A percentile compares a stretch with the other conserved stretches of the same genome.
phyloP scores from a whole-genome alignment of 2,113 vertebrate genomes.

The Antigone vipio region DNA sequence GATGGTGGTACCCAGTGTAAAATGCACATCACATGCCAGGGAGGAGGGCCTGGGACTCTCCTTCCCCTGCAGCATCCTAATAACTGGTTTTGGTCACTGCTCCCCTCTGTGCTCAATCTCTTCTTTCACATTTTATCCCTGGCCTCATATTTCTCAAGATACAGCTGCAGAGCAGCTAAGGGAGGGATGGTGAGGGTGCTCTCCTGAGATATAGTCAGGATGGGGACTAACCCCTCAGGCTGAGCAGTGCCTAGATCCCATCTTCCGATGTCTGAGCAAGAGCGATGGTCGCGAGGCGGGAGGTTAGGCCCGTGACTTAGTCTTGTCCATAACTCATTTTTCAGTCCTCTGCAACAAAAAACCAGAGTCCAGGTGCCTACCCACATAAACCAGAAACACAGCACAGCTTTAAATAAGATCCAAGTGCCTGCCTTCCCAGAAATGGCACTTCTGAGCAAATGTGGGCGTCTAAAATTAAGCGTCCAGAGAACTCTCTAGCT shows the following conservation, averaged over 20 bases:
- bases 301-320: not conserved
- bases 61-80: not conserved
- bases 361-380: not conserved
- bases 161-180: not conserved
- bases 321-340: not conserved
- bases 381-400: not conserved
- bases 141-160: not conserved
- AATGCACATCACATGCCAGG: accelerated
- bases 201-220: not conserved
- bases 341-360: not conserved
- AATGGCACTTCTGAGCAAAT: not conserved
- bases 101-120: not conserved
- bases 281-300: accelerated
- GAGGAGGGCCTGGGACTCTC: not conserved
- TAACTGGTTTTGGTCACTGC: not conserved
- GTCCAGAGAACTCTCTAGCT: not conserved
- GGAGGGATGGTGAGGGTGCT: not conserved
- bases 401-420: not conserved
- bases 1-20: not conserved
- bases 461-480: not conserved
- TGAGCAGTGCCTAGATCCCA: not conserved
- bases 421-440: not conserved
- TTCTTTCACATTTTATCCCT: not conserved
- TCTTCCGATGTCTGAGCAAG: accelerated
- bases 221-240: not conserved